Base-by-base conservation (phyloP, 2,797 vertebrate species). In the Hephaestus fuliginosus region DNA sequence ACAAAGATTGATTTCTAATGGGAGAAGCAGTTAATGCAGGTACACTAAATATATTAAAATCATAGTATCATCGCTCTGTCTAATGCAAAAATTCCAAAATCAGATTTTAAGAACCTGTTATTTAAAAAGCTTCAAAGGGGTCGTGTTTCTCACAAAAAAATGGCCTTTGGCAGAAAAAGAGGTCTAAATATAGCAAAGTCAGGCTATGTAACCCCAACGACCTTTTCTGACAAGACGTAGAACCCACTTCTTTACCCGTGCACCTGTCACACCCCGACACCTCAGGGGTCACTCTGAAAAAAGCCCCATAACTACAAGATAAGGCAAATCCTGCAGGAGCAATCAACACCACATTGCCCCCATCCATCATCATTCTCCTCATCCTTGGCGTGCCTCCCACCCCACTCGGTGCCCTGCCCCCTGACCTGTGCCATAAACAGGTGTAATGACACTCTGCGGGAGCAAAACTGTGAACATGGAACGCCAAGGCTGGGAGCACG, bases 391-490 rank as follows among this genome's bases (percentile, higher is more conserved):
- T 89, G 76, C 83, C 78, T 76, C 57, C 39, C n/a, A 33, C 22
- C 67, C 53, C 20, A 8, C 64, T 60, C 53, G 10, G 51, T 56
- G 74, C 48, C 72, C 75, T 81, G 86, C 53, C 86, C 88, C 48
- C 63, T 90, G 88, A 94, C 91, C 92, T 76, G 49, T 14, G 68
- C 79, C 74, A 69, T 90, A 90, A 93, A 91, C 92, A 86, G 80
- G 71, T 76, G 78, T 55, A 71, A 76, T 48, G 82, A 77, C 83
- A 82, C 65, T 22, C 61, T 58, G 43, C 41, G 44, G 74, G 80
- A 76, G 68, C 55, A 56, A 80, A 69, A 81, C 82, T 84, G 82
- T 84, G 86, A 83, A 90, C 77, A 74, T 22, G 65, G 56, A 49
- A 62, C 53, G 74, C 53, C 78, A 82, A 88, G 85, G 57, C 74